Percentiles rank a stretch among this genome's conserved stretches.
phyloP scores from a whole-genome alignment of 2,113 vertebrate genomes.

The Labeo catla region DNA sequence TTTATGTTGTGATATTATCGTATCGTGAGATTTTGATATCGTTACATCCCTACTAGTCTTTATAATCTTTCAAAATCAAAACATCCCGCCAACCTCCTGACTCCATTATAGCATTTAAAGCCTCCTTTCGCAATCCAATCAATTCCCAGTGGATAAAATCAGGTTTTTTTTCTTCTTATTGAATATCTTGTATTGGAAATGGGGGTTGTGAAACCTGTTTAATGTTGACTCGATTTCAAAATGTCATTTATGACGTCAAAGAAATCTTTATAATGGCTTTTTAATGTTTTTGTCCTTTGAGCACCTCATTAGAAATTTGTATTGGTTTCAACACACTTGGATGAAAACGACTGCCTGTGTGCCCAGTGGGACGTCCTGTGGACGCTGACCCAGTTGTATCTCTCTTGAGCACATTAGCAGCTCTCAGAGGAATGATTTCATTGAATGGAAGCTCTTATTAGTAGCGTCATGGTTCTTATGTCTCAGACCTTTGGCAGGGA shows the following conservation, averaged over 20 bases:
- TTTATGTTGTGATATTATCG: too few species aligned
- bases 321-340: slow-evolving; percentile 14
- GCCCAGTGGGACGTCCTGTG: slow-evolving; percentile 30
- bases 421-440: slow-evolving; percentile 32
- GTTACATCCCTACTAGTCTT: background rate
- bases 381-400: slow-evolving; percentile 40
- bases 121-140: background rate
- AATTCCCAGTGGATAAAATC: background rate
- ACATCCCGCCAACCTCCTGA: background rate
- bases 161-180: background rate
- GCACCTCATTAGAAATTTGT: slow-evolving; percentile 10
- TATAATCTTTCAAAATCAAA: background rate
- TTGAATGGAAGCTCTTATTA: slow-evolving; percentile 35
- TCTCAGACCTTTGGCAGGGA: background rate
- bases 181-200: background rate
- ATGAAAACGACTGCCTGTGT: background rate
- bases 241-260: background rate
- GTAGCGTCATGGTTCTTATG: background rate
- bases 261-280: background rate
- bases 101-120: background rate
- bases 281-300: background rate
- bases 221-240: background rate
- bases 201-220: background rate
- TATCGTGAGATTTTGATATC: too few species aligned
- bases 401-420: slow-evolving; percentile 36